phyloP scores from a whole-genome alignment of 2,888 invertebrate species.

The Amblyjoppa proteus region DNA sequence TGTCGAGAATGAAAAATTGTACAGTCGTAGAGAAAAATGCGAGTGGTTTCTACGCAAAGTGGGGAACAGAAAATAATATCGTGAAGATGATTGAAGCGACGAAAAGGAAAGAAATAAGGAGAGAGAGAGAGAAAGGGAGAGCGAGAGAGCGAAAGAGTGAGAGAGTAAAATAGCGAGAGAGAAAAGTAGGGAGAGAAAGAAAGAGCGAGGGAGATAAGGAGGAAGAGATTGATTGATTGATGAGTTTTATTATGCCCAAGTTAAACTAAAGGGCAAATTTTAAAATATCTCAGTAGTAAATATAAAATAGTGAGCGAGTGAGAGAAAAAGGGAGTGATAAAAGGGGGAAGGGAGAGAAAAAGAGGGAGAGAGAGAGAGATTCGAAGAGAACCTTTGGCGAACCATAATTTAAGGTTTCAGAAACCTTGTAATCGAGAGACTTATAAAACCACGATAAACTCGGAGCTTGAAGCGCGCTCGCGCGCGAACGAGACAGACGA shows the following conservation, averaged over 20 bases:
- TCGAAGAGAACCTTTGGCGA: slow-evolving; percentile 39
- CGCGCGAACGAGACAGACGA: slow-evolving; percentile 66
- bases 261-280: no score
- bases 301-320: not conserved
- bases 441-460: slow-evolving; percentile 40
- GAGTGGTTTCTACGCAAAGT: not conserved
- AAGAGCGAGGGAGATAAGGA: not conserved
- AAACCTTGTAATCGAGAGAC: slow-evolving; percentile 26
- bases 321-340: no score
- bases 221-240: no score
- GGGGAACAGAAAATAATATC: slow-evolving; percentile 8
- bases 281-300: no score
- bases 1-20: not conserved
- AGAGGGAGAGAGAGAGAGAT: slow-evolving; percentile 2
- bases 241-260: no score
- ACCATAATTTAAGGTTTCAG: slow-evolving; percentile 43
- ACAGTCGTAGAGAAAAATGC: not conserved
- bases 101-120: not conserved
- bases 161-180: slow-evolving; percentile 19
- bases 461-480: slow-evolving; percentile 53
- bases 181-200: slow-evolving; percentile 34
- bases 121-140: no score
- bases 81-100: not conserved
- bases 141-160: not conserved
- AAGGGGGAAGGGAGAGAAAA: no score